Base-by-base conservation (phyloP, 1,140 invertebrate genomes). In the Lepidurus couesii region DNA sequence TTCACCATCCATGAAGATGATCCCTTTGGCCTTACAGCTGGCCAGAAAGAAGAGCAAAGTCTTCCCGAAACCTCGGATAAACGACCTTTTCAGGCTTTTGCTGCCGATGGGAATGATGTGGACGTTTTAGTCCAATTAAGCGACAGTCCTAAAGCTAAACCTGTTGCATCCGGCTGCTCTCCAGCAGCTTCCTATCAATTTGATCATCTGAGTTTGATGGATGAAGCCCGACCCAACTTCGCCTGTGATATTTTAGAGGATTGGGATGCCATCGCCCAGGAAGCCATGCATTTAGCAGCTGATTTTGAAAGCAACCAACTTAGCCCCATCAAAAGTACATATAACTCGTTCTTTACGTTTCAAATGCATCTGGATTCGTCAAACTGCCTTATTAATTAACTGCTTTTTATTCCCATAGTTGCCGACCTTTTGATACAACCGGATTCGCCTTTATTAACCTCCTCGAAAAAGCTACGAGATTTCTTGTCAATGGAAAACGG, bases 171-270 rank as follows among this genome's bases (percentile, higher is more conserved):
- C 7, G n/a, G 13, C 53, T n/a, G 1, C 34, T 34, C 34, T 34
- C 34, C 53, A 65, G 13, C 53, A 65, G 16, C 53, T 21, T 21
- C 16, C 16, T 1, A 65, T n/a, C 53, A 21, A 65, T 65, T 0
- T 4, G 53, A 4, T 65, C 6, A 21, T 65, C 21, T 65, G 16
- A 21, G 13, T 21, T 65, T 65, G 9, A n/a, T 65, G 7, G 53
- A 65, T 21, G 53, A 65, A 65, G 16, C 53, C 53, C 9, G 21
- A 5, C 45, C 45, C 1, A 16, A 11, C 1, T 10, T 47, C 1
- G 13, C 53, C 53, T 65, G 53, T 65, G 53, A 65, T 65, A 65
- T 65, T 65, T 65, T 65, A 65, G 53, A 65, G 21, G 53, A 65
- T 16, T 65, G 53, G 53, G 13, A 65, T 16, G 53, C 53, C 16